Percentiles rank a stretch among this genome's conserved stretches.
phyloP scores from a whole-genome alignment of 2,797 vertebrate species.

The Sorex maritimensis region DNA sequence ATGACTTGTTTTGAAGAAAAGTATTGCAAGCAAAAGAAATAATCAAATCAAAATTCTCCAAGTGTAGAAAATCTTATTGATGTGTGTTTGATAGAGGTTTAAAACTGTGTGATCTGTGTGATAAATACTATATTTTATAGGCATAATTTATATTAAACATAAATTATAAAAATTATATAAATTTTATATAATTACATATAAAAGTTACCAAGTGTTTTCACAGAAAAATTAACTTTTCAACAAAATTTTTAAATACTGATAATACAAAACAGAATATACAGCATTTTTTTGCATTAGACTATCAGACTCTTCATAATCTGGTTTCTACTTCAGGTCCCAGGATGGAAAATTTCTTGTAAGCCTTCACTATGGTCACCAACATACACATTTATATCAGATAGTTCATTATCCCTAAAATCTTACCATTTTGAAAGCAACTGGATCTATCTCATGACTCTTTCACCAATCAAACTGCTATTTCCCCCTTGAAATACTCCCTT shows the following conservation, averaged over 20 bases:
- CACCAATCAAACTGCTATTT: not conserved
- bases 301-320: not conserved
- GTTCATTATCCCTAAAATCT: not conserved
- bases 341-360: not conserved
- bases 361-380: not conserved
- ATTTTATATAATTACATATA: not conserved
- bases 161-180: not conserved
- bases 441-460: not conserved
- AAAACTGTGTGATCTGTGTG: not conserved
- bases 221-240: slow-evolving; percentile 1
- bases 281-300: not conserved
- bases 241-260: not conserved
- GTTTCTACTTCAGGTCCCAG: not conserved
- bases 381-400: not conserved
- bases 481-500: not conserved
- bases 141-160: too few relatives aligned
- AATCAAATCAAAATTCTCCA: not conserved
- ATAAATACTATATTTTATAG: not conserved
- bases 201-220: not conserved
- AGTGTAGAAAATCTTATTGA: not conserved
- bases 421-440: not conserved
- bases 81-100: not conserved
- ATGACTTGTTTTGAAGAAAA: not conserved
- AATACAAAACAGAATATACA: not conserved
- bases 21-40: not conserved